phyloP scores from a whole-genome alignment of 2,113 vertebrate genomes.

The Malurus elegans region DNA sequence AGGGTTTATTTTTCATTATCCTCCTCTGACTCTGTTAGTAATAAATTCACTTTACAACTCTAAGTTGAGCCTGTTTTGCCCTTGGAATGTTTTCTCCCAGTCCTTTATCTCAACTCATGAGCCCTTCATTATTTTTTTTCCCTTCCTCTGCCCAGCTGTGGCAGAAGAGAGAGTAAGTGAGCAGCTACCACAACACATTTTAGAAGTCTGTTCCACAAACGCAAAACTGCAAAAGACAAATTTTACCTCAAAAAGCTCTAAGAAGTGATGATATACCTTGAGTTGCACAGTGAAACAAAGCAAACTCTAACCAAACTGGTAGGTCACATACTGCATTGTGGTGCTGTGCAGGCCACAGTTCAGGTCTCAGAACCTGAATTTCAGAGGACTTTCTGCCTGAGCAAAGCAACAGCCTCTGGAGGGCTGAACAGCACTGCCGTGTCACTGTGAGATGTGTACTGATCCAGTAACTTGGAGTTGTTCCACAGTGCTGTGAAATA shows the following conservation, averaged over 20 bases:
- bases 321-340: not conserved
- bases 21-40: too few relatives aligned
- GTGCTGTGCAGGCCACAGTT: not conserved
- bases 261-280: not conserved
- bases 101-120: too few relatives aligned
- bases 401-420: not conserved
- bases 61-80: too few relatives aligned
- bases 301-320: not conserved
- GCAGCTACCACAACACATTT: not conserved
- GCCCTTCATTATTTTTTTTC: too few relatives aligned
- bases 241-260: not conserved
- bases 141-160: too few relatives aligned
- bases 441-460: not conserved
- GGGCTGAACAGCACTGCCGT: accelerated
- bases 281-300: not conserved
- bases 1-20: too few relatives aligned
- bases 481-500: not conserved
- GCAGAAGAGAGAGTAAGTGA: too few relatives aligned
- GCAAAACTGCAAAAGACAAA: not conserved
- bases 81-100: too few relatives aligned
- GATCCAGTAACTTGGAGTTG: not conserved
- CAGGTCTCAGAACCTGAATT: not conserved
- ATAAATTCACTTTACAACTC: too few relatives aligned
- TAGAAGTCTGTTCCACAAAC: not conserved
- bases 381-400: not conserved